Evolutionary conservation across 2,888 invertebrate species (phyloP).

Genomic region (Anthrax anthrax): DNA sequence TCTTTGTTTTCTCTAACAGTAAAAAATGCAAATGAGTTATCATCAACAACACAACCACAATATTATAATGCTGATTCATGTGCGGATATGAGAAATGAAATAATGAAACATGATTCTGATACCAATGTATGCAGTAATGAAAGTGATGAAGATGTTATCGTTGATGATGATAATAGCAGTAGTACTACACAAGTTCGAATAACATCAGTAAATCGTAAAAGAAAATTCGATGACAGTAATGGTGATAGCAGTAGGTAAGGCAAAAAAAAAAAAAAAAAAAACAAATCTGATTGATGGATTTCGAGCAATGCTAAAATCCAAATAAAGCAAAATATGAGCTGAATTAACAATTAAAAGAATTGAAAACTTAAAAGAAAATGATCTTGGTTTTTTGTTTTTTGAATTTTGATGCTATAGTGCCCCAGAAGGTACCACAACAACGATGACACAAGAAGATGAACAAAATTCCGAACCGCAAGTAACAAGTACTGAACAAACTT

Average conservation of each 20-base stretch:
- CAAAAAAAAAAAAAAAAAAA: no score
- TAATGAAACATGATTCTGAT: conserved; percentile 16
- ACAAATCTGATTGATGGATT: no score
- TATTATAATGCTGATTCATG: conserved; percentile 33
- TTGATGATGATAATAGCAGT: conserved; percentile 32
- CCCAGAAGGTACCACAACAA: conserved; percentile 21
- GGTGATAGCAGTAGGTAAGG: background rate
- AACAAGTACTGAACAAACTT: conserved; percentile 25
- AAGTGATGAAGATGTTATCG: conserved; percentile 34
- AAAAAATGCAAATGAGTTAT: conserved; percentile 31
- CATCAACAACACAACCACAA: conserved; percentile 33
- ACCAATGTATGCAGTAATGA: conserved; percentile 30
- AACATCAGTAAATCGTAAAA: conserved; percentile 20
- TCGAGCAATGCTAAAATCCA: no score
- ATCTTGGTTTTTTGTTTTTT: no score
- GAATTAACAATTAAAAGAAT: no score
- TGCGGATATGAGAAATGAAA: conserved; percentile 20
- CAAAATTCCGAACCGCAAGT: conserved; percentile 32
- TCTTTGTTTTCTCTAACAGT: conserved; percentile 15
- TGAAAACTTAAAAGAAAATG: no score
- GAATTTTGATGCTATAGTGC: background rate
- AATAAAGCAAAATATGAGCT: no score
- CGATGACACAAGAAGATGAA: conserved; percentile 28
- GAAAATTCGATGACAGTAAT: conserved; percentile 24
- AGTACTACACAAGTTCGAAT: no score